These are phyloP conservation scores for Argyrosomus regius DNA, from an alignment of 2,797 vertebrate species.

Conservation along the genomic window DNA sequence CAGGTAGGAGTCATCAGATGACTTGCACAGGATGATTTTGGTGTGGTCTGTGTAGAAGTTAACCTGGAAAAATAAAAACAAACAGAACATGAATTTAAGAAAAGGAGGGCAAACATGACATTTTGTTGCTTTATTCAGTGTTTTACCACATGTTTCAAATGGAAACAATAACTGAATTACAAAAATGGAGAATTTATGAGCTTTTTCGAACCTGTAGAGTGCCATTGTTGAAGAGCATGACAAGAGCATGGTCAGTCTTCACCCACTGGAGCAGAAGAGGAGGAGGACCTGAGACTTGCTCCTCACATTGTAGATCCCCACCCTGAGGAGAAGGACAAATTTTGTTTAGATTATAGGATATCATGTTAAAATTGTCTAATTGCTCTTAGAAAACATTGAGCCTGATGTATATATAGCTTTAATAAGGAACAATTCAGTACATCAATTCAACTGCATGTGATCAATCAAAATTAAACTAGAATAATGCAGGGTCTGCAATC, in stretches of 20 bases:
- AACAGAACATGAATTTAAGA: background rate
- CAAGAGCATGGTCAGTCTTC: slow-evolving; percentile 96
- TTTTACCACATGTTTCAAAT: no score
- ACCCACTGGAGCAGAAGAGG: slow-evolving; percentile 96
- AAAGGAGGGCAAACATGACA: background rate
- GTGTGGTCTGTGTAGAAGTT: slow-evolving; percentile 99
- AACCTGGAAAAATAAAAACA: slow-evolving; percentile 83
- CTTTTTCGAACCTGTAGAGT: slow-evolving; percentile 90
- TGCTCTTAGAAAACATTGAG: no score
- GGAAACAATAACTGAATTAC: no score
- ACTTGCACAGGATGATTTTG: slow-evolving; percentile 96
- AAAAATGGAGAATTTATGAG: background rate
- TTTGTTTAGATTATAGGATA: background rate
- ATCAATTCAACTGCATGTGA: background rate
- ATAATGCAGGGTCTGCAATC: no score
- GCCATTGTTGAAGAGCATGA: slow-evolving; percentile 97
- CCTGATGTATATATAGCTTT: no score
- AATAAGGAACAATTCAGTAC: background rate
- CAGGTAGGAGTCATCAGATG: slow-evolving; percentile 89
- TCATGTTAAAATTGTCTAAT: background rate
- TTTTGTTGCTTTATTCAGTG: no score
- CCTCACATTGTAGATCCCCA: slow-evolving; percentile 89
- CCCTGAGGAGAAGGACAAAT: slow-evolving; percentile 82
- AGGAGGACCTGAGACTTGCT: slow-evolving; percentile 80
- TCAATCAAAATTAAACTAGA: background rate